Percentiles rank a stretch among this genome's conserved stretches.
Conservation (phyloP, 2,113 vertebrate species). For the Corythornis cristatus region DNA sequence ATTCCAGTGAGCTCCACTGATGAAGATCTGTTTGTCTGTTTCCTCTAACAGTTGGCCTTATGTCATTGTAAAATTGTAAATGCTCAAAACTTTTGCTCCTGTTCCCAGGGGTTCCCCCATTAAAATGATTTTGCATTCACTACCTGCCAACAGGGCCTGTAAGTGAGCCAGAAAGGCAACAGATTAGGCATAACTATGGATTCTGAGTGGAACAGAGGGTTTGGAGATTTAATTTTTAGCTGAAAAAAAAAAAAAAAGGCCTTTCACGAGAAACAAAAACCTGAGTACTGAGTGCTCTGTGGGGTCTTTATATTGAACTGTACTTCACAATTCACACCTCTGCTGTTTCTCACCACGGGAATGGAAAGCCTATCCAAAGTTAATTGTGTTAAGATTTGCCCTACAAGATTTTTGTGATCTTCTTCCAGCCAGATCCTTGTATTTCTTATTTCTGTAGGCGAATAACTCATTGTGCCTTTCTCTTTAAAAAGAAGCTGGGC, state of each 20-base stretch:
- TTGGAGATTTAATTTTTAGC: constrained; percentile 65
- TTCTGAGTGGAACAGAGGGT: constrained; percentile 73
- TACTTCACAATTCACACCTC: constrained; percentile 67
- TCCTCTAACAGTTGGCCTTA: constrained; percentile 63
- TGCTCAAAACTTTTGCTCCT: constrained; percentile 75
- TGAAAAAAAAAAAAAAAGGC: not conserved
- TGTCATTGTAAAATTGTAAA: constrained; percentile 71
- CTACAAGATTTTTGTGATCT: constrained; percentile 4
- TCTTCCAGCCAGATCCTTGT: constrained; percentile 57
- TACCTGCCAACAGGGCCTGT: constrained; percentile 78
- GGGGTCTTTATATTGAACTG: constrained; percentile 71
- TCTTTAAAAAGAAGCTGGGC: constrained; percentile 56
- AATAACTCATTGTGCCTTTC: constrained; percentile 46
- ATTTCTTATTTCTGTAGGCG: constrained; percentile 8
- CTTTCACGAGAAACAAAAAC: constrained; percentile 76
- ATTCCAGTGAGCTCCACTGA: not conserved
- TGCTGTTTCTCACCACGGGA: constrained; percentile 53
- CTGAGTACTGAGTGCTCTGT: constrained; percentile 58
- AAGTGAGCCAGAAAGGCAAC: constrained; percentile 76
- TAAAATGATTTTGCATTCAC: constrained; percentile 83
- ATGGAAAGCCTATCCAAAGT: constrained; percentile 60
- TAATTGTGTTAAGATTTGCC: constrained; percentile 51
- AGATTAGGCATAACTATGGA: constrained; percentile 82
- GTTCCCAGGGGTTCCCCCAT: constrained; percentile 76
- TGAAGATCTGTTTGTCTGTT: not conserved